Conservation (phyloP, 2,888 invertebrate species). For the Limenitis camilla region DNA sequence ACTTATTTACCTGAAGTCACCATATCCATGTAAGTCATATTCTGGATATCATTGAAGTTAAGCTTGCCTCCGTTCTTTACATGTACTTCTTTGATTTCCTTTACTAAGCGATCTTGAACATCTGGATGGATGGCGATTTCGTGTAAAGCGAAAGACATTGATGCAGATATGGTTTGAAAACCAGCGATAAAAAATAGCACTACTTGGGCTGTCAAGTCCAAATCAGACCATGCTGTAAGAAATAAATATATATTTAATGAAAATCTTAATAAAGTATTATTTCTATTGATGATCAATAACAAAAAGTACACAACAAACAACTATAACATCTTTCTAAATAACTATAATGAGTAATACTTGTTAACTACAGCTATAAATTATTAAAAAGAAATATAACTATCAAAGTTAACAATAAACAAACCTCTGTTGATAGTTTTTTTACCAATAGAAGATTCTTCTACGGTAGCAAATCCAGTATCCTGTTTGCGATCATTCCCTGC, state of each 20-base stretch:
- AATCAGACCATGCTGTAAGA: conserved; percentile 26
- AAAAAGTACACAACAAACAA: neutral
- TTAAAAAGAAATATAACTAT: no score
- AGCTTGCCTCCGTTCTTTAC: conserved; percentile 42
- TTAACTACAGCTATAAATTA: no score
- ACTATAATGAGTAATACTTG: neutral
- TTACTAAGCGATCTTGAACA: conserved; percentile 59
- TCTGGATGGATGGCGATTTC: conserved; percentile 71
- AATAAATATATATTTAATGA: neutral
- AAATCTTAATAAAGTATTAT: neutral
- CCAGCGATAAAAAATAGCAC: conserved; percentile 67
- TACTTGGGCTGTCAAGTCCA: conserved; percentile 50
- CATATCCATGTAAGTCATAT: conserved; percentile 74
- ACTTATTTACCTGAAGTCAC: conserved; percentile 54
- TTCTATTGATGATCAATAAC: neutral
- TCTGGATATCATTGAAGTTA: conserved; percentile 55
- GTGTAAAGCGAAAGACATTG: conserved; percentile 61
- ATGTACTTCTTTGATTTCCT: conserved; percentile 62
- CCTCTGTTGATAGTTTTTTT: conserved; percentile 8
- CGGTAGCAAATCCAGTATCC: conserved; percentile 47
- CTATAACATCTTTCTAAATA: neutral
- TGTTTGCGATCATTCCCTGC: neutral
- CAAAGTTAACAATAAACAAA: neutral
- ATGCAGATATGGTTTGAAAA: conserved; percentile 52
- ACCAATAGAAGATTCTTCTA: conserved; percentile 39